Conservation (phyloP, 2,888 invertebrate species). For the Aspidiotus rigidus region DNA sequence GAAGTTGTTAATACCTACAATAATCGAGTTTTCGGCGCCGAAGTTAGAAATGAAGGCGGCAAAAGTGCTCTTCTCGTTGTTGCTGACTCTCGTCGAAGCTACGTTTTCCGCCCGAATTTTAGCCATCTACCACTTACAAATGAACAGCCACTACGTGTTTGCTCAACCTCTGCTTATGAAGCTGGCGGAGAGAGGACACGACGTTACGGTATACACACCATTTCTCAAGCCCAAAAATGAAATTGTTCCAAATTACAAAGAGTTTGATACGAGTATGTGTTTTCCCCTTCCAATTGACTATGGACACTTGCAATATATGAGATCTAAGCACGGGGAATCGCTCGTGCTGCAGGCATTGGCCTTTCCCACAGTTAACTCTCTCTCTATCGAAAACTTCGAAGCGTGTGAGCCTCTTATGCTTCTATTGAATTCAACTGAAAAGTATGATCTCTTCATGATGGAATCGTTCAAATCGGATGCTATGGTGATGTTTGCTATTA, state of each 20-base stretch:
- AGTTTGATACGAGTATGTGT: constrained; percentile 1
- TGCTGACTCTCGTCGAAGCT: too few species aligned
- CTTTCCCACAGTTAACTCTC: not conserved
- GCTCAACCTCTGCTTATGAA: constrained; percentile 31
- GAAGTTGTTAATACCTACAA: too few species aligned
- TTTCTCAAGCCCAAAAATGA: constrained; percentile 19
- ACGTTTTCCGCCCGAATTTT: too few species aligned
- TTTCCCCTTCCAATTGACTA: not conserved
- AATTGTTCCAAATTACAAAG: not conserved
- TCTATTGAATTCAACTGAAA: constrained; percentile 2
- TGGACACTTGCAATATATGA: not conserved
- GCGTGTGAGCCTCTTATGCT: not conserved
- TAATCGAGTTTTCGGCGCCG: too few species aligned
- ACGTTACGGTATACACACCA: constrained; percentile 5
- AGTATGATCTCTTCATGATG: constrained; percentile 23
- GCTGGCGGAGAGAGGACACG: constrained; percentile 14
- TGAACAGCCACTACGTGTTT: constrained; percentile 37
- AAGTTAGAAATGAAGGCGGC: too few species aligned
- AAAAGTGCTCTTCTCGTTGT: too few species aligned
- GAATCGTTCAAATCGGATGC: constrained; percentile 27
- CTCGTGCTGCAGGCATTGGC: not conserved
- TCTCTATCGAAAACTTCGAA: not conserved
- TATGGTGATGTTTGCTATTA: constrained; percentile 12
- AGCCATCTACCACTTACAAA: constrained; percentile 20
- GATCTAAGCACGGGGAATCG: not conserved